These are phyloP conservation scores for Saxicola maurus DNA, from an alignment of 2,797 vertebrate species.

Conservation along the genomic window DNA sequence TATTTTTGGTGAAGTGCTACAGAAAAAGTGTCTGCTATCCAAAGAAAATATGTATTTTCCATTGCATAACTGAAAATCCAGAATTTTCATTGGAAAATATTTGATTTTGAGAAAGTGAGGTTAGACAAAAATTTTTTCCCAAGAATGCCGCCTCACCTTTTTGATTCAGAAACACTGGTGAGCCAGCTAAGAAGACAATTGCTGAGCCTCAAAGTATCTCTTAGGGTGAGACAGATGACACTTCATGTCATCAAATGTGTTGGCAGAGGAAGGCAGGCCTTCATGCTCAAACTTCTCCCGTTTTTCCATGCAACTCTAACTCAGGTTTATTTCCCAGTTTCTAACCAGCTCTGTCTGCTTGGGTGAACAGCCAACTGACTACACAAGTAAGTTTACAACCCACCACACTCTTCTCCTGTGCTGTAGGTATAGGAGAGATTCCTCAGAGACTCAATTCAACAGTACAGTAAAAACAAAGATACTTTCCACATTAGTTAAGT, in stretches of 20 bases:
- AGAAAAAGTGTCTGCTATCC: background rate
- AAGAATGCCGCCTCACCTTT: background rate
- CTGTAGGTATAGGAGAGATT: background rate
- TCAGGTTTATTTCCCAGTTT: background rate
- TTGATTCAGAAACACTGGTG: background rate
- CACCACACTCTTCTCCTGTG: background rate
- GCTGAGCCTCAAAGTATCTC: background rate
- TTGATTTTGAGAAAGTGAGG: background rate
- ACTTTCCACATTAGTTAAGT: background rate
- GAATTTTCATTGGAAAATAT: background rate
- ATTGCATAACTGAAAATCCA: background rate
- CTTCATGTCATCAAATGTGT: rapidly evolving
- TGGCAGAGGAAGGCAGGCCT: background rate
- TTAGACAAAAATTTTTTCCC: background rate
- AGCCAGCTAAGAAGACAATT: background rate
- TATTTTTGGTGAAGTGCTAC: background rate
- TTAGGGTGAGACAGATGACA: background rate
- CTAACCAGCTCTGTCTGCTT: background rate
- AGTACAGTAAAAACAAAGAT: background rate
- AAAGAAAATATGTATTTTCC: background rate
- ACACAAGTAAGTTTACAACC: background rate
- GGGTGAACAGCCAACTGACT: background rate
- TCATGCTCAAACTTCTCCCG: background rate
- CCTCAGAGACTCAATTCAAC: background rate
- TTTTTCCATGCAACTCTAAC: background rate